Evolutionary conservation across 2,113 vertebrate genomes (phyloP).

Genomic region (Salvator merianae): DNA sequence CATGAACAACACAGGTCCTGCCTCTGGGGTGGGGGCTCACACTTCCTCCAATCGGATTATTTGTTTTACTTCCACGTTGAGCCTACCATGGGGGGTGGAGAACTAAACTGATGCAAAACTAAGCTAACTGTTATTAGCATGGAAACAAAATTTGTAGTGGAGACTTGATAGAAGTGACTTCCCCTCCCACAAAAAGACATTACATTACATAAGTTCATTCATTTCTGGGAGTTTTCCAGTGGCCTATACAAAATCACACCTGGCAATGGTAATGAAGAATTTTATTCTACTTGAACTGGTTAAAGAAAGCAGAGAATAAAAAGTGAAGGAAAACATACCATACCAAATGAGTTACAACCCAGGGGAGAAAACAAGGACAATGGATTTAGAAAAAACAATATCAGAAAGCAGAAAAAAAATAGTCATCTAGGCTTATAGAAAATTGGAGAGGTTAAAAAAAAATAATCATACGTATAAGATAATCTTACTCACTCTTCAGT

Average conservation of each 20-base stretch:
- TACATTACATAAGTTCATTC: constrained; percentile 15
- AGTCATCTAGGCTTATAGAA: constrained; percentile 19
- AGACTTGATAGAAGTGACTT: constrained; percentile 16
- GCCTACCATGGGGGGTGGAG: no score
- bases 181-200: no score
- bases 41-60: no score
- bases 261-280: constrained; percentile 15
- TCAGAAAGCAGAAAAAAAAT: background rate
- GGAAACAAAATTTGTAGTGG: background rate
- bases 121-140: background rate
- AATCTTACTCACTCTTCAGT: constrained; percentile 23
- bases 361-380: constrained; percentile 31
- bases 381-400: constrained; percentile 17
- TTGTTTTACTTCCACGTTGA: no score
- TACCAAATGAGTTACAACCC: constrained; percentile 22
- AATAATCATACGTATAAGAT: background rate
- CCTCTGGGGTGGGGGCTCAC: no score
- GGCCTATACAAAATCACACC: background rate
- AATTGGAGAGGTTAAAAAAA: constrained; percentile 11
- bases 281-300: constrained; percentile 35
- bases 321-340: background rate
- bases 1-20: no score
- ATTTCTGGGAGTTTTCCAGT: background rate
- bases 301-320: constrained; percentile 19
- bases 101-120: background rate